Conservation (phyloP, 37 sponge, comb jelly and placozoan species). For the Cliona cf. orientalis region DNA sequence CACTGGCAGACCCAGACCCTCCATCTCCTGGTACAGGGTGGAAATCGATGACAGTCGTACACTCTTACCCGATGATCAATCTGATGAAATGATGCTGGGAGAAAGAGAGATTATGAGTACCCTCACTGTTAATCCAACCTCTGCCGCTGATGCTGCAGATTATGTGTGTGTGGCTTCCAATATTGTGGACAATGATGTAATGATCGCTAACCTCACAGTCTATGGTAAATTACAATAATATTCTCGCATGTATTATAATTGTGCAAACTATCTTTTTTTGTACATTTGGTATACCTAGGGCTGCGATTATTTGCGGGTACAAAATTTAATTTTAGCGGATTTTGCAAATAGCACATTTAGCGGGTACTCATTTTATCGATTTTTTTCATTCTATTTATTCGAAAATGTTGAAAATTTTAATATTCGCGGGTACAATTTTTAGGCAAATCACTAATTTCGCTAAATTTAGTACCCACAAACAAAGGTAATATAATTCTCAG, state of each 20-base stretch:
- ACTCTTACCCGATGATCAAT: neutral
- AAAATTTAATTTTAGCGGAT: too few species aligned
- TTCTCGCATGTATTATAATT: too few species aligned
- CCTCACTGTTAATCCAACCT: constrained; percentile 8
- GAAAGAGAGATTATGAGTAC: constrained; percentile 40
- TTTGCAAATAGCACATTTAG: too few species aligned
- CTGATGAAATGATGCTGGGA: neutral
- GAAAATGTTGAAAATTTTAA: too few species aligned
- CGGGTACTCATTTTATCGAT: too few species aligned
- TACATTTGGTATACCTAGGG: neutral
- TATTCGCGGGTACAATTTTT: too few species aligned
- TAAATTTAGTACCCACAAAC: too few species aligned
- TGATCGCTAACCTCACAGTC: constrained; percentile 24
- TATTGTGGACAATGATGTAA: constrained; percentile 3
- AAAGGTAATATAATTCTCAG: too few species aligned
- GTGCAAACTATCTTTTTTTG: neutral
- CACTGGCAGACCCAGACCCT: constrained; percentile 51
- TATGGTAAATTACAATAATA: constrained; percentile 28
- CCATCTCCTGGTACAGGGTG: constrained; percentile 63
- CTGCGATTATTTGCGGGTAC: too few species aligned
- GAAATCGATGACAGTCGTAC: neutral
- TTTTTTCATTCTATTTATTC: too few species aligned
- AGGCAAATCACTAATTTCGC: too few species aligned
- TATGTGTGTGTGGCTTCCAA: constrained; percentile 69
- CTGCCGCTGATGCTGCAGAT: constrained; percentile 28